phyloP scores from a whole-genome alignment of 2,113 vertebrate genomes.

The Poeciliopsis occidentalis region DNA sequence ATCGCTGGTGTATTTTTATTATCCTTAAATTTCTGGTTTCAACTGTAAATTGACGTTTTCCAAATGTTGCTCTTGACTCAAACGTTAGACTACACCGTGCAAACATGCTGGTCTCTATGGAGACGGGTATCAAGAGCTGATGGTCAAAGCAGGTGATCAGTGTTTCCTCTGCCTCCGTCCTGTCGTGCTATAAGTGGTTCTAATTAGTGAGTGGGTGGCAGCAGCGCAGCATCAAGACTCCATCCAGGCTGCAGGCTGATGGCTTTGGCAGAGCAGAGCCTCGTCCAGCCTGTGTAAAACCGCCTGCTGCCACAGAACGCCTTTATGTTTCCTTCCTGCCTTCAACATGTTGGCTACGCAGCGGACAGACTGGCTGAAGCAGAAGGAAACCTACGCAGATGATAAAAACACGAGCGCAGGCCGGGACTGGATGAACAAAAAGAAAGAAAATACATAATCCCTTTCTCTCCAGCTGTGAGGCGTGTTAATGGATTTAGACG shows the following conservation, averaged over 20 bases:
- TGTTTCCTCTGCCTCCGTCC: constrained; percentile 16
- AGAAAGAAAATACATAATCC: too few relatives aligned
- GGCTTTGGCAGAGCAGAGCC: constrained; percentile 45
- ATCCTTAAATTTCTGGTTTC: too few relatives aligned
- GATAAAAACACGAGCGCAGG: constrained; percentile 21
- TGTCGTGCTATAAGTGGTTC: constrained; percentile 2
- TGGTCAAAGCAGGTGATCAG: constrained; percentile 28
- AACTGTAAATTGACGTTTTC: too few relatives aligned
- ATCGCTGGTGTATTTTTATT: too few relatives aligned
- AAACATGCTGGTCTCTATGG: neutral
- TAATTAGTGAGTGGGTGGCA: constrained; percentile 30
- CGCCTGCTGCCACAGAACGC: constrained; percentile 2
- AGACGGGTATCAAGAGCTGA: neutral
- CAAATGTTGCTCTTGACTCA: too few relatives aligned
- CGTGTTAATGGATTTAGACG: constrained; percentile 26
- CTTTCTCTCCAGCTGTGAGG: constrained; percentile 21
- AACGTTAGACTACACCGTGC: too few relatives aligned
- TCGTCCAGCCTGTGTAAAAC: constrained; percentile 30
- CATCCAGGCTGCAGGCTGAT: constrained; percentile 32
- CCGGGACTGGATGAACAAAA: constrained; percentile 22
- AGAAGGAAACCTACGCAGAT: constrained; percentile 37
- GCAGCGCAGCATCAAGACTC: constrained; percentile 27
- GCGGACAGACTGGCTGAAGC: constrained; percentile 28
- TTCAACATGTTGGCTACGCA: constrained; percentile 30
- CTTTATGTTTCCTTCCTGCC: constrained; percentile 49